Percentiles rank a stretch among this genome's conserved stretches.
Evolutionary conservation across 1,140 invertebrate genomes (phyloP).

Genomic region (Oreohelix idahoensis): DNA sequence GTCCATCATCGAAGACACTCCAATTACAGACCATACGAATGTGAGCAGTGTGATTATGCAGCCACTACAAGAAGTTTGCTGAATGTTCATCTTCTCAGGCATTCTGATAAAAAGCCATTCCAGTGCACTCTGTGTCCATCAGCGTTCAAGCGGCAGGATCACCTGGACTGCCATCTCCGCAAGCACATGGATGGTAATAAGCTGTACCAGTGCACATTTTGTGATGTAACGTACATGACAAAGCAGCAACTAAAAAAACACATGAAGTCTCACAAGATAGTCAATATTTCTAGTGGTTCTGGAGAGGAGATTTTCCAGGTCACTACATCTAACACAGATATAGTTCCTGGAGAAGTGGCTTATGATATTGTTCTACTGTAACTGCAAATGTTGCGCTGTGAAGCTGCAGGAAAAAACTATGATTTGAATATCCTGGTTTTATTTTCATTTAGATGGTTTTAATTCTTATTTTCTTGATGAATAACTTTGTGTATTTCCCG

Average conservation of each 20-base stretch:
- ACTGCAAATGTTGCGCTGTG: too few species aligned
- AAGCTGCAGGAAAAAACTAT: too few species aligned
- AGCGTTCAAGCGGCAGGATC: constrained; percentile 36
- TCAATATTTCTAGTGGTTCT: constrained; percentile 14
- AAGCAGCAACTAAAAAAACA: constrained; percentile 4
- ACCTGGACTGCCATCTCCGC: constrained; percentile 28
- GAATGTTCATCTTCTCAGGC: constrained; percentile 25
- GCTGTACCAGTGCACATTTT: constrained; percentile 28
- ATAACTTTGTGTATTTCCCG: too few species aligned
- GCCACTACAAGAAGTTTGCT: constrained; percentile 24
- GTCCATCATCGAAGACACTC: constrained; percentile 36
- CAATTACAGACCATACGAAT: constrained; percentile 35
- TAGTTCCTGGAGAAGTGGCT: constrained; percentile 31
- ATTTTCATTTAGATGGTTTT: too few species aligned
- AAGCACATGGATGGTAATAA: constrained; percentile 26
- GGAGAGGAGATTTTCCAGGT: constrained; percentile 26
- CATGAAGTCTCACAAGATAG: constrained; percentile 33
- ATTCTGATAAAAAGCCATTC: constrained; percentile 30
- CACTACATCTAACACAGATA: background rate
- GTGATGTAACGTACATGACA: background rate
- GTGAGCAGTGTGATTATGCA: constrained; percentile 39
- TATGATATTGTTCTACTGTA: constrained; percentile 36
- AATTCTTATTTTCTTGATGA: too few species aligned
- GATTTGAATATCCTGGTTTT: too few species aligned
- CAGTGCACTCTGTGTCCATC: constrained; percentile 25